phyloP scores from a whole-genome alignment of 2,888 invertebrate genomes.

The Folsomia candida region DNA sequence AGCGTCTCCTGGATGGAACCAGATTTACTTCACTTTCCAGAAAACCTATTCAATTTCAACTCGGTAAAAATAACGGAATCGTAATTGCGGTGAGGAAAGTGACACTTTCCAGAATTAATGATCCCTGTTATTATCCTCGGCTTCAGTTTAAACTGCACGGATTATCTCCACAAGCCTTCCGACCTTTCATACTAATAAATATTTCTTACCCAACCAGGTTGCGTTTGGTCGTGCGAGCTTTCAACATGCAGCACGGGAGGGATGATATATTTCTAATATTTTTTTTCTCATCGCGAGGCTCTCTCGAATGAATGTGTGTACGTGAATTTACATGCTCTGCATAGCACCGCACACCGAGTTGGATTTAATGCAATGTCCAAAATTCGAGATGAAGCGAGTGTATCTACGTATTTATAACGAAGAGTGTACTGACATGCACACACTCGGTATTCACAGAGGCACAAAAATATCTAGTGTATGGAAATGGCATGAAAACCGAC shows the following conservation, averaged over 20 bases:
- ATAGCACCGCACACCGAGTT: no score
- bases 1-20: no score
- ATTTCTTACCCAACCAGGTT: neutral
- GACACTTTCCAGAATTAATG: constrained; percentile 12
- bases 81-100: constrained; percentile 12
- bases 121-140: constrained; percentile 9
- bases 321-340: no score
- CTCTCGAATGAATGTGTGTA: constrained; percentile 1
- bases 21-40: no score
- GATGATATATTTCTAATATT: constrained; percentile 9
- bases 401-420: no score
- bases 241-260: neutral
- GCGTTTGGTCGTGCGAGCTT: neutral
- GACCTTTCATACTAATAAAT: neutral
- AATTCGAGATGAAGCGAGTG: no score
- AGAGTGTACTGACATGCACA: no score
- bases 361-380: no score
- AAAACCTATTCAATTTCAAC: no score
- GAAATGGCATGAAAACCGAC: neutral
- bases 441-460: neutral
- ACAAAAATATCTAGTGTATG: neutral
- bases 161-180: constrained; percentile 1
- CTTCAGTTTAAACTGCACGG: neutral
- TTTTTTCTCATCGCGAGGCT: neutral
- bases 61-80: neutral